Conservation (phyloP, 2,797 vertebrate genomes). For the Centropyge bicolor region DNA sequence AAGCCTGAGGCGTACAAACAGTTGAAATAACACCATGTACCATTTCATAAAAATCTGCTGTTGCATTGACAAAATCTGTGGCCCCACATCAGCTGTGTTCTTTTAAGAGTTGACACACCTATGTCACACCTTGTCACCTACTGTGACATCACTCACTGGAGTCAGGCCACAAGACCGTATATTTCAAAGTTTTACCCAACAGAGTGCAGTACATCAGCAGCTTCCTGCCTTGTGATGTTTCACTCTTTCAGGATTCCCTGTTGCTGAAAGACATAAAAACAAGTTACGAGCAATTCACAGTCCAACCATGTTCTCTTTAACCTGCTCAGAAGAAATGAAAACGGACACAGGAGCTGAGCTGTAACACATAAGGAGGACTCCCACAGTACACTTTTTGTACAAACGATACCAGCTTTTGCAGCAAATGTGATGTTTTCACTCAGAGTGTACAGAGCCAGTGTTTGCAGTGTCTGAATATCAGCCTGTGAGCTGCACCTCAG, state of each 20-base stretch:
- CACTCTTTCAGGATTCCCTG: background rate
- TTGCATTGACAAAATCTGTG: background rate
- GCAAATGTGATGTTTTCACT: constrained; percentile 15
- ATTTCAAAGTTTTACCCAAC: background rate
- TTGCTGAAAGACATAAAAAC: constrained; percentile 2
- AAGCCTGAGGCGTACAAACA: background rate
- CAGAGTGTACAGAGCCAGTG: background rate
- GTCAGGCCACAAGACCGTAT: background rate
- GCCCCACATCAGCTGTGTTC: background rate
- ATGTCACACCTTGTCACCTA: too few species aligned
- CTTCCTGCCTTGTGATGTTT: background rate
- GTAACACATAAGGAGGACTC: background rate
- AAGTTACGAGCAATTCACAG: background rate
- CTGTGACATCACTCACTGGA: background rate
- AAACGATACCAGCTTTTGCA: constrained; percentile 18
- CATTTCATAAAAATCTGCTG: background rate
- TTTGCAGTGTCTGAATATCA: constrained; percentile 38
- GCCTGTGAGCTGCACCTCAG: constrained; percentile 19
- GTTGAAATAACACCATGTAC: background rate
- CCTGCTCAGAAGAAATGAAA: constrained; percentile 3
- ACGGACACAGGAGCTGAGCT: constrained; percentile 2
- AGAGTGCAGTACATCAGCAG: background rate
- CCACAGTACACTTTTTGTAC: background rate
- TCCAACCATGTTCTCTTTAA: constrained; percentile 4
- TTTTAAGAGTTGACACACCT: background rate